Base-by-base conservation (phyloP, 2,797 vertebrate genomes). In the Pseudomugil tenellus region DNA sequence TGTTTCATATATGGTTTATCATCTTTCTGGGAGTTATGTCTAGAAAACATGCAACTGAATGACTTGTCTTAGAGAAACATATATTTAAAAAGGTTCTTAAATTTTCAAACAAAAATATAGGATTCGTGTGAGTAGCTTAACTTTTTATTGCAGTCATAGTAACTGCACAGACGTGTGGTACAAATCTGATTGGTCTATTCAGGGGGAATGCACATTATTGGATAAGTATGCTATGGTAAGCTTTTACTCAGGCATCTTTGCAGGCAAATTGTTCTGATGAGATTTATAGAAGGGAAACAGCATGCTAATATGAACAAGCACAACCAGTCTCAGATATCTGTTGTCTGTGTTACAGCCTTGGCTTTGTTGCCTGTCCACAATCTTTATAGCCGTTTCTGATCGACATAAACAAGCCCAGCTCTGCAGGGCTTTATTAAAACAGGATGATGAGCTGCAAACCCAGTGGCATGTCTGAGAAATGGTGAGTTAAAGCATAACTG, bases 181-280 rank as follows among this genome's bases (percentile, higher is more conserved):
- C 75, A 89, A 86, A 92, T 92, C 72, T 59, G 78, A 88, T 74
- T 59, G 79, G 58, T 65, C 74, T 80, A 81, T 80, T 81, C 80
- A 81, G 66, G 79, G 49, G 60, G 74, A 92, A 91, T 88, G 89
- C 81, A 87, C 66, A 77, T 78, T 84, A 88, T 58, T 37, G 74
- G 62, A 81, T 72, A 84, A 90, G 93, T 89, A 91, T 76, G 75
- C 70, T 72, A 71, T 76, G 87, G 80, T 69, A 92, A 92, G 84
- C 87, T 92, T 86, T 91, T 90, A 90, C 81, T 53, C 35, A 48
- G 81, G 81, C 84, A 83, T 86, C 89, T 89, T 84, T 67, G 68
- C 71, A 76, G 78, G 77, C 86, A 89, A 93, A 92, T 75, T 89
- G 84, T 84, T 81, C 76, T 95, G 93, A 96, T 93, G 78, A 55